Conservation (phyloP, 2,113 vertebrate genomes). For the Uria aalge region DNA sequence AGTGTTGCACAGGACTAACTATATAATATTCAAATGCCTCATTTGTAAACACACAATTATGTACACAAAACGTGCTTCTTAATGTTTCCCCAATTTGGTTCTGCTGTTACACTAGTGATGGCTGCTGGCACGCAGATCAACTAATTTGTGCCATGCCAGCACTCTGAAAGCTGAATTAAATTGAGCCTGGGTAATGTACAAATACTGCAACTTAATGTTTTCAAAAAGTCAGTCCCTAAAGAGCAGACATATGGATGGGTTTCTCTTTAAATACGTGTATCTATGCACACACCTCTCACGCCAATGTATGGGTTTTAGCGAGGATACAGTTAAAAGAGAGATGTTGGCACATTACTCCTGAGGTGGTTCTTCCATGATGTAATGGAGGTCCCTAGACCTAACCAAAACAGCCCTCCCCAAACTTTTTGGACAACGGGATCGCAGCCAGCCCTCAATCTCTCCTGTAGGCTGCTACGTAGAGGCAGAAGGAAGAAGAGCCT, state of each 20-base stretch:
- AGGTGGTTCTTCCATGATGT: neutral
- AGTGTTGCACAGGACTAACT: neutral
- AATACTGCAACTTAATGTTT: slow-evolving; percentile 27
- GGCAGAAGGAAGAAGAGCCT: neutral
- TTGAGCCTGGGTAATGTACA: neutral
- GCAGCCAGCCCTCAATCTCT: neutral
- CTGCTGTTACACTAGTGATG: neutral
- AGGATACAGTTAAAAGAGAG: neutral
- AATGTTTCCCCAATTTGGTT: slow-evolving; percentile 36
- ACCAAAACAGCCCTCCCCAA: neutral
- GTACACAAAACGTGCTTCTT: slow-evolving; percentile 23
- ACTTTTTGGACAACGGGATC: neutral
- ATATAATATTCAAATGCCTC: slow-evolving; percentile 48
- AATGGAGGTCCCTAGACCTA: neutral
- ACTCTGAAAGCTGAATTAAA: slow-evolving; percentile 26
- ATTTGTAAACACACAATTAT: slow-evolving; percentile 62
- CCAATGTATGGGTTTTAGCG: neutral
- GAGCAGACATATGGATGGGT: neutral
- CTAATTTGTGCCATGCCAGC: slow-evolving; percentile 21
- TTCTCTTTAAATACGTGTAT: neutral
- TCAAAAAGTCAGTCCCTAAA: neutral
- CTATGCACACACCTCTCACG: neutral
- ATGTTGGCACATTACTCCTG: neutral
- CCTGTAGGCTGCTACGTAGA: neutral
- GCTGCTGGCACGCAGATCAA: slow-evolving; percentile 15